Conservation (phyloP, 2,888 invertebrate genomes). For the Dolichopus griseipennis region DNA sequence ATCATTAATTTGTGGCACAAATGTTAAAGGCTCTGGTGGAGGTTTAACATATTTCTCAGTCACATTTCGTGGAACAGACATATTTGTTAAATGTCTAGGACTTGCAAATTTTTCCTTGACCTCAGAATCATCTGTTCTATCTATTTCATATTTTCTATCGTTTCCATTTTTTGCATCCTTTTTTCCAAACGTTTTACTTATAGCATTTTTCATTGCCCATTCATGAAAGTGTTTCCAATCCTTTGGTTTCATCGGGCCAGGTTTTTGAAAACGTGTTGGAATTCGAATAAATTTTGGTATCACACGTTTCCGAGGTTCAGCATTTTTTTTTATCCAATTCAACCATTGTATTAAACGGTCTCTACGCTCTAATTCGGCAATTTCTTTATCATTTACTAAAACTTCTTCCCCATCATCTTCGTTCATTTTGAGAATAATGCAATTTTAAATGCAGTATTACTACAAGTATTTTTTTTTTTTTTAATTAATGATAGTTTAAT, state of each 20-base stretch:
- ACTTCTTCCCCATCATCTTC: no score
- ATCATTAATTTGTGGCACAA: background rate
- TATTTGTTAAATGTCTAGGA: background rate
- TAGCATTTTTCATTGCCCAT: slow-evolving; percentile 24
- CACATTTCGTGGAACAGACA: background rate
- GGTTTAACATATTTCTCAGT: background rate
- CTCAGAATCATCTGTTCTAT: background rate
- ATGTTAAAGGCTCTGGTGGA: background rate
- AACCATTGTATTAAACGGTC: no score
- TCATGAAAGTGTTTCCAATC: slow-evolving; percentile 33
- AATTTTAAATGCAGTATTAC: no score
- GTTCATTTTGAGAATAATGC: no score
- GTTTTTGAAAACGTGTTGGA: slow-evolving; percentile 30
- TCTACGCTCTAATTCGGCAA: no score
- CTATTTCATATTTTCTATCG: background rate
- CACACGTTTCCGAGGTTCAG: no score
- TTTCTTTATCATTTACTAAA: no score
- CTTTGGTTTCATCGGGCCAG: slow-evolving; percentile 32
- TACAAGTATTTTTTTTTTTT: no score
- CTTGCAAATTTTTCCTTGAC: background rate
- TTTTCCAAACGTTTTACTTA: slow-evolving; percentile 11
- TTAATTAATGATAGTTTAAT: no score
- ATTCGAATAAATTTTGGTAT: slow-evolving; percentile 11
- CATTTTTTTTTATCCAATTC: no score
- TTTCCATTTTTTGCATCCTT: slow-evolving; percentile 13